A percentile compares a stretch with the other conserved stretches of the same genome.
Conservation (phyloP, 2,113 vertebrate species). For the Coregonus clupeaformis region DNA sequence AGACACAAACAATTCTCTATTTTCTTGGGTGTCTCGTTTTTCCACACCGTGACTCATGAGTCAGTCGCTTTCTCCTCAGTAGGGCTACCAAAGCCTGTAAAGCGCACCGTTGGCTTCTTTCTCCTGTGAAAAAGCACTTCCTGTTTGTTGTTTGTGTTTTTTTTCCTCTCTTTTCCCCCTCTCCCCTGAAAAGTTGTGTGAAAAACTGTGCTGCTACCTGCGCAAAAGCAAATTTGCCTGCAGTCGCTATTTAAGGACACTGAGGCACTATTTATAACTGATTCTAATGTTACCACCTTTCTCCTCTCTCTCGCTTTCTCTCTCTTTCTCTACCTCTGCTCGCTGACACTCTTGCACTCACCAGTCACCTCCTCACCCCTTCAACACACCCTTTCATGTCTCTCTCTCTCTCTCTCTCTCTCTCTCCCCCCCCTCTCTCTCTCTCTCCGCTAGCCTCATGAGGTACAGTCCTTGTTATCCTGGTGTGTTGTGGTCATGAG, state of each 20-base stretch:
- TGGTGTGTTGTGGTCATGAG: too few relatives aligned
- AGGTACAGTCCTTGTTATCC: too few relatives aligned
- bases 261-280: constrained; percentile 72
- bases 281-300: constrained; percentile 66
- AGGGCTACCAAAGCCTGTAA: constrained; percentile 23
- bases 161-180: constrained; percentile 12
- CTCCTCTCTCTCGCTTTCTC: background rate
- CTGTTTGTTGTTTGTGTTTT: constrained; percentile 44
- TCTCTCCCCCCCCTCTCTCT: too few relatives aligned
- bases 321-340: constrained; percentile 17
- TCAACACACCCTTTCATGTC: background rate
- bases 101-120: constrained; percentile 58
- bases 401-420: too few relatives aligned
- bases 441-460: too few relatives aligned
- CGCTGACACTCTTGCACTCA: constrained; percentile 18
- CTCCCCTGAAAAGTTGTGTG: constrained; percentile 56
- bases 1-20: constrained; percentile 6
- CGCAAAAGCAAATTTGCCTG: constrained; percentile 53
- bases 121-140: constrained; percentile 58
- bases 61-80: background rate
- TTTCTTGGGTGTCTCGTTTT: background rate
- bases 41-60: constrained; percentile 1
- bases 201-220: constrained; percentile 46
- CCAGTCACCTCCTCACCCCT: background rate
- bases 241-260: constrained; percentile 69